Conservation (phyloP, 2,113 vertebrate genomes). For the Rhizomys pruinosus region DNA sequence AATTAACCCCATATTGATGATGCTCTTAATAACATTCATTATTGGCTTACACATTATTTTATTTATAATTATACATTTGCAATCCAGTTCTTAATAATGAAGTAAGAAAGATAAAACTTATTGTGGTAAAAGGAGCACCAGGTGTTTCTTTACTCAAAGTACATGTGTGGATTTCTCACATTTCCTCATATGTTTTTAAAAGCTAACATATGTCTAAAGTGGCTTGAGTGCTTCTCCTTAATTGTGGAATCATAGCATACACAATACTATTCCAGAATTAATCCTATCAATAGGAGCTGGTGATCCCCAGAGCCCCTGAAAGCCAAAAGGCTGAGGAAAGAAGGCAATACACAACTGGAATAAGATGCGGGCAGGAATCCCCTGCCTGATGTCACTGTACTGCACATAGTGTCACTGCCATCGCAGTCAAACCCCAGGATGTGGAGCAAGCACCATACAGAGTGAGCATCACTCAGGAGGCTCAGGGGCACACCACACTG, state of each 20-base stretch:
- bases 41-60: not conserved
- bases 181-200: not conserved
- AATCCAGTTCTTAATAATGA: not conserved
- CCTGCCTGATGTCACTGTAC: not conserved
- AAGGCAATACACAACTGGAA: rapidly evolving
- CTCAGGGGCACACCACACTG: not conserved
- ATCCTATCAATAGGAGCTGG: not conserved
- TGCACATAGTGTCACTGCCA: too few relatives aligned
- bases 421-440: not conserved
- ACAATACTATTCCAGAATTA: not conserved
- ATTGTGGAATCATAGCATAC: too few relatives aligned
- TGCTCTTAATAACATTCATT: not conserved
- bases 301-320: not conserved
- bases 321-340: not conserved
- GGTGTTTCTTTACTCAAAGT: not conserved
- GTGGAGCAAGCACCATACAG: too few relatives aligned
- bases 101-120: not conserved
- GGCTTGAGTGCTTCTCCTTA: not conserved
- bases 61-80: not conserved
- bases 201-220: not conserved
- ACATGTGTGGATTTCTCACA: not conserved
- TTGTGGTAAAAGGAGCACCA: rapidly evolving
- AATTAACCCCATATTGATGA: not conserved
- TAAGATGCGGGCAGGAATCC: too few relatives aligned
- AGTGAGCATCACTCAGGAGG: too few relatives aligned